These are phyloP conservation scores for Lanistes nyassanus DNA, from an alignment of 1,140 invertebrate species.

Conservation along the genomic window DNA sequence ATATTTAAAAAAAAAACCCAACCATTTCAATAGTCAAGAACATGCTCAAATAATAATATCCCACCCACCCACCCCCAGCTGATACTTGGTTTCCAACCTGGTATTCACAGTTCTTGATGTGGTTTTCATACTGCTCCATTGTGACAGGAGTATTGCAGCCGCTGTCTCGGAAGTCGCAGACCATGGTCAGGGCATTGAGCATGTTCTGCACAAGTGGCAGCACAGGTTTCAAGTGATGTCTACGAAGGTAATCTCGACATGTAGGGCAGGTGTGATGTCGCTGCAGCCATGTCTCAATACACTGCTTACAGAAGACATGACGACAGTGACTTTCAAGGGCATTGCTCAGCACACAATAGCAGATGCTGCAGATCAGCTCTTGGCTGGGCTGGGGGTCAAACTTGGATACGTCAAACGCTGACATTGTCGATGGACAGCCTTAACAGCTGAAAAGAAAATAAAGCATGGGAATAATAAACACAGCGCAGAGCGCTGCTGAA, in stretches of 20 bases:
- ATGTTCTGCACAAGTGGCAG: slow-evolving; percentile 59
- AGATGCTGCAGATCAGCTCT: slow-evolving; percentile 59
- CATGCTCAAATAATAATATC: no score
- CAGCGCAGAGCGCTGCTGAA: no score
- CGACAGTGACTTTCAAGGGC: slow-evolving; percentile 56
- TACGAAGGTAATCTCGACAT: slow-evolving; percentile 41
- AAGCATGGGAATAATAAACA: no score
- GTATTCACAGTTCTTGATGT: slow-evolving; percentile 40
- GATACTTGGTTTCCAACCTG: slow-evolving; percentile 10
- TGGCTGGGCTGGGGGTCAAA: slow-evolving; percentile 55
- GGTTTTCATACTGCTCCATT: slow-evolving; percentile 41
- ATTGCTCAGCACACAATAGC: slow-evolving; percentile 55
- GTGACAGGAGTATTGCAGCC: slow-evolving; percentile 44
- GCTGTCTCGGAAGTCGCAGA: slow-evolving; percentile 43
- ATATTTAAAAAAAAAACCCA: no score
- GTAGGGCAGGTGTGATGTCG: slow-evolving; percentile 53
- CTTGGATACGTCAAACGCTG: slow-evolving; percentile 55
- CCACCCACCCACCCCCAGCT: no score
- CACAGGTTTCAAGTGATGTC: slow-evolving; percentile 46
- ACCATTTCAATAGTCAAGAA: background rate
- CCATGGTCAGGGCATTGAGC: slow-evolving; percentile 52
- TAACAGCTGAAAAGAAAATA: background rate
- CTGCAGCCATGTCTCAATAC: slow-evolving; percentile 53
- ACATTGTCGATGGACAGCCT: no score
- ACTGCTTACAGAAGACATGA: slow-evolving; percentile 59